Base-by-base conservation (phyloP, 2,888 invertebrate species). In the Caenorhabditis sp. region DNA sequence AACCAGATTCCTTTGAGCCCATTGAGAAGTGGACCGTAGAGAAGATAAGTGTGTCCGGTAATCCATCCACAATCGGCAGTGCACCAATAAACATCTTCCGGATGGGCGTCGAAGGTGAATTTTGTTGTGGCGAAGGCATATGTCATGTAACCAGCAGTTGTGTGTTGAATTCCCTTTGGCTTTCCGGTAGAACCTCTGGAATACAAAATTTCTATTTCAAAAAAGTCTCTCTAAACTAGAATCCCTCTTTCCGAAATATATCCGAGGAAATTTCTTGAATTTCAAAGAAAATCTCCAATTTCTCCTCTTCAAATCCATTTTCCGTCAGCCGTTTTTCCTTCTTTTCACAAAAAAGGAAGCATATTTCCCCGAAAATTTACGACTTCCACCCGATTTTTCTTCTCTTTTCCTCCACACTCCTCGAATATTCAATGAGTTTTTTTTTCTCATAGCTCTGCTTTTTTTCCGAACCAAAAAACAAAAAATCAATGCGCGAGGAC, bases 131-230 rank as follows among this genome's bases (percentile, higher is more conserved):
- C 95, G 1, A 94, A 93, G 0, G 95, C 93, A 88, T 97, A 97
- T 67, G 96, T 88, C 90, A 99, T 91, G 90, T 97, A 99, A 0
- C 99, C 99, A 0, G 92, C 97, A 0, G 93, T 86, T 0, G 96
- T 95, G 89, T 99, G 99, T 36, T 97, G 89, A 4, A 99, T 96
- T 21, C 97, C 99, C 88, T 99, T 99, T 0, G 99, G 97, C 89
- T 95, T 96, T 25, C 97, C 97, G 1, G 97, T 99, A 0, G 96
- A 97, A 0, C 95, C 95, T 85, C 91, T 91, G 85, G 43, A 81
- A 43, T 43, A 10, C 43, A 43, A 43, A 7, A 43, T 27, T 31
- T 26, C 50, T 21, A 63, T n/a, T n/a, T n/a, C n/a, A n/a, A n/a
- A n/a, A n/a, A n/a, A n/a, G n/a, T 31, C 10, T 31, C 10, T 31